Evolutionary conservation across 2,888 invertebrate genomes (phyloP), one percentile per base, ranked within the genome.

Genomic region (Keiferia lycopersicella): DNA sequence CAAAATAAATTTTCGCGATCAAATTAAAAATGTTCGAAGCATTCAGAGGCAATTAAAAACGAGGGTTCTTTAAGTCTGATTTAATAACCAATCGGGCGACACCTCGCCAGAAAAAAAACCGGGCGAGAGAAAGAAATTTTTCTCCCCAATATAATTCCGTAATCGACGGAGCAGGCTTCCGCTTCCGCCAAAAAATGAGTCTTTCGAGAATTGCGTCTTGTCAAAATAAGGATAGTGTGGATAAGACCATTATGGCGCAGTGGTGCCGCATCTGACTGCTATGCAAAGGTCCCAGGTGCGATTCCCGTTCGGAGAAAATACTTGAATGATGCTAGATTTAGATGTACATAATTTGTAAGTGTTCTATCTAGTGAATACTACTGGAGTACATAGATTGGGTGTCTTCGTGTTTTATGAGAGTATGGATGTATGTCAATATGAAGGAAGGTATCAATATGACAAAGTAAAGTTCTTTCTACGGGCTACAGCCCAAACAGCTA

Each of bases 141-240:
- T 73, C 79, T 79, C 82, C 85, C 83, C 88, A 85, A 88, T 87
- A 87, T 90, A 90, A 90, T 91, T 91, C 90, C 87, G 86, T 90
- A 88, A 90, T 90, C 91, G 83, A 84, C 79, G 88, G 84, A 79
- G 86, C 84, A 87, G 79, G 84, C 87, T 86, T 91, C 91, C 91
- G 88, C 80, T 88, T 87, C 88, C 88, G 82, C 73, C 69, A 72
- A 79, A 74, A 81, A 83, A 84, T 83, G 83, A 84, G 84, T 81
- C 82, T 82, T 81, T 81, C 77, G 75, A 77, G 75, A 75, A 74
- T 72, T 77, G 69, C 76, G 79, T 79, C 83, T 81, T 77, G 78
- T 83, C 83, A 80, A 67, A 77, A 77, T 82, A 79, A 61, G 83
- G 76, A 68, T 78, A 72, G 60, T 71, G 50, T 82, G 86, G 90